phyloP scores from a whole-genome alignment of 1,140 invertebrate species.

The Camponotus floridanus region DNA sequence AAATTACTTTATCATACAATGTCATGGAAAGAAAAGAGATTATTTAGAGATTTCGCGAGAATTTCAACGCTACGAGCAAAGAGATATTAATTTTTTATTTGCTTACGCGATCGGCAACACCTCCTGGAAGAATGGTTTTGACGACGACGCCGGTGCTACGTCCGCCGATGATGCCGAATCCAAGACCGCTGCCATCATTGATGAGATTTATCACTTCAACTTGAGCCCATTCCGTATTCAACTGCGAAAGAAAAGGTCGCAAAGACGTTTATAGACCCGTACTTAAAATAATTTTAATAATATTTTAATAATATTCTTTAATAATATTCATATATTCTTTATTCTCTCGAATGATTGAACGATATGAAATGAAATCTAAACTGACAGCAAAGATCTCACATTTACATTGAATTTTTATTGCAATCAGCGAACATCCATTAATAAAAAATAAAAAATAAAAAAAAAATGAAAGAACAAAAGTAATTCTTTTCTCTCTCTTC shows the following conservation, averaged over 20 bases:
- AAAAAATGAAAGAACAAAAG: neutral
- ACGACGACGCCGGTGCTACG: conserved; percentile 98
- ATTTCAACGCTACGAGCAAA: neutral
- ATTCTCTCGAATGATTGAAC: too few species aligned
- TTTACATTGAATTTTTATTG: conserved; percentile 7
- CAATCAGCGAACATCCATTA: neutral
- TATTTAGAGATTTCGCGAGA: neutral
- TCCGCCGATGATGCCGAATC: conserved; percentile 99
- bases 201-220: conserved; percentile 98
- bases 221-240: conserved; percentile 97
- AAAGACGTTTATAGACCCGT: neutral
- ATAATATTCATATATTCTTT: neutral
- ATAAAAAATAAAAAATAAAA: neutral
- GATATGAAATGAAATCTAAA: conserved; percentile 12
- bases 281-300: too few species aligned
- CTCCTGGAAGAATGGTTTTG: conserved; percentile 98
- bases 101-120: conserved; percentile 96
- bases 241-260: conserved; percentile 83
- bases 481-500: too few species aligned
- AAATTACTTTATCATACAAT: neutral
- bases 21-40: neutral
- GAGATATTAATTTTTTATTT: neutral
- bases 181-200: conserved; percentile 98
- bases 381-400: neutral
- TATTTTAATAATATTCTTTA: neutral